Evolutionary conservation across 2,888 invertebrate genomes (phyloP).

Genomic region (Dusona sp.): DNA sequence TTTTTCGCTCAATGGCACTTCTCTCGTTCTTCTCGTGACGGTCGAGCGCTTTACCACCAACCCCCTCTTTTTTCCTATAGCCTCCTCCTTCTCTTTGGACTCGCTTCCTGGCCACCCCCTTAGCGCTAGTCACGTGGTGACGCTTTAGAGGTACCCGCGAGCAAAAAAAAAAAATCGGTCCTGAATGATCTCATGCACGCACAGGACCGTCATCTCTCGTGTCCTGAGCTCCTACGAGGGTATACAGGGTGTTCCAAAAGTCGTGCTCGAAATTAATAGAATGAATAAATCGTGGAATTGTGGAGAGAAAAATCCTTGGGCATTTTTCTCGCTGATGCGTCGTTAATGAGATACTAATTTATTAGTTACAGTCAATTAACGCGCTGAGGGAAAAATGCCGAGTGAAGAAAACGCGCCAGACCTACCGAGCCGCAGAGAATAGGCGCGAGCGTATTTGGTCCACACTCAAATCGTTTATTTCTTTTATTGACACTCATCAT

Average conservation of each 20-base stretch:
- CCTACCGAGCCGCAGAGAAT: not conserved
- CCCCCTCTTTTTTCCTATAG: constrained; percentile 49
- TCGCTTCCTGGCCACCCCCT: constrained; percentile 51
- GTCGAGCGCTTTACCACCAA: constrained; percentile 44
- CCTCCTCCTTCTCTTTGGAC: constrained; percentile 17
- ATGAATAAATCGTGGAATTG: not conserved
- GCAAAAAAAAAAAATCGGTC: constrained; percentile 42
- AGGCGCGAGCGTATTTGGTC: not conserved
- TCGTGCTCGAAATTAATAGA: not conserved
- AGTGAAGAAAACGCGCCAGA: not conserved
- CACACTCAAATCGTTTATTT: not conserved
- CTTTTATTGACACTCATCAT: not conserved
- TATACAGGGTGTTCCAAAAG: not conserved
- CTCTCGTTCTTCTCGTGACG: constrained; percentile 64
- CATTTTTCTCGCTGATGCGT: not conserved
- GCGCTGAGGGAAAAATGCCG: not conserved
- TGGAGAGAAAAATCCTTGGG: not conserved
- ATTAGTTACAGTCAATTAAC: not conserved
- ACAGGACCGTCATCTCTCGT: constrained; percentile 49
- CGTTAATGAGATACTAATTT: not conserved
- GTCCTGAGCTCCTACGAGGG: constrained; percentile 10
- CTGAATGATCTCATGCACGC: constrained; percentile 48
- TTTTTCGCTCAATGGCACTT: constrained; percentile 76
- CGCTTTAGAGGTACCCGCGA: constrained; percentile 52
- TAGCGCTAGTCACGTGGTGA: constrained; percentile 49